Conservation (phyloP, 1,140 invertebrate genomes). For the Panagrolaimus sp. region DNA sequence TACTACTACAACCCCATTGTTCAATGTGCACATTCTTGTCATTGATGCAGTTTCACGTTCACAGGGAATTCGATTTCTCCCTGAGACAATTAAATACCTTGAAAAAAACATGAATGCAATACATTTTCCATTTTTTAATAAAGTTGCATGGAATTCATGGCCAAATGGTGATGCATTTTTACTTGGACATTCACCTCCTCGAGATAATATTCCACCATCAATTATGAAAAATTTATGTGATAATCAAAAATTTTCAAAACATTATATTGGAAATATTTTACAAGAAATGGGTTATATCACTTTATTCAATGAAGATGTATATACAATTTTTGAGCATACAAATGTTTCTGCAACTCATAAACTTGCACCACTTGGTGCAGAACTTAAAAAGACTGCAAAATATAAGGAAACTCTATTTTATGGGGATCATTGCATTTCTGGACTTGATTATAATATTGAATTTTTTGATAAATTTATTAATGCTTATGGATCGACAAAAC, state of each 20-base stretch:
- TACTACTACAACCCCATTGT: too few relatives aligned
- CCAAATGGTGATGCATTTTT: slow-evolving; percentile 37
- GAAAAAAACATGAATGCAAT: too few relatives aligned
- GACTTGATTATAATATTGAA: too few relatives aligned
- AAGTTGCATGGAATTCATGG: slow-evolving; percentile 31
- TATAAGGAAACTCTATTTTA: background rate
- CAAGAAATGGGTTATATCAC: slow-evolving; percentile 22
- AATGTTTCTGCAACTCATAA: slow-evolving; percentile 18
- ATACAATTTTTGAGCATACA: slow-evolving; percentile 37
- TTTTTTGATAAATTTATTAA: slow-evolving; percentile 16
- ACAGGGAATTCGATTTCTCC: too few relatives aligned
- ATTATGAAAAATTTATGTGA: too few relatives aligned
- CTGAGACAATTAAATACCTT: too few relatives aligned
- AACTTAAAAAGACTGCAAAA: slow-evolving; percentile 19
- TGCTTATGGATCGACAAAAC: slow-evolving; percentile 1
- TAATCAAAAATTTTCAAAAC: slow-evolving; percentile 6
- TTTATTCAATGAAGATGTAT: slow-evolving; percentile 29
- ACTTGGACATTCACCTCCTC: slow-evolving; percentile 12
- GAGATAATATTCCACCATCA: too few relatives aligned
- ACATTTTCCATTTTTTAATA: slow-evolving; percentile 14
- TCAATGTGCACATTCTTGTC: too few relatives aligned
- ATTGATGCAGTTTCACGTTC: too few relatives aligned
- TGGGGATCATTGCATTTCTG: too few relatives aligned
- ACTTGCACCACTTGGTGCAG: slow-evolving; percentile 9
- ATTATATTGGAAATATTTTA: slow-evolving; percentile 27